Base-by-base conservation (phyloP, 2,797 vertebrate genomes). In the Adelosebastes latens region DNA sequence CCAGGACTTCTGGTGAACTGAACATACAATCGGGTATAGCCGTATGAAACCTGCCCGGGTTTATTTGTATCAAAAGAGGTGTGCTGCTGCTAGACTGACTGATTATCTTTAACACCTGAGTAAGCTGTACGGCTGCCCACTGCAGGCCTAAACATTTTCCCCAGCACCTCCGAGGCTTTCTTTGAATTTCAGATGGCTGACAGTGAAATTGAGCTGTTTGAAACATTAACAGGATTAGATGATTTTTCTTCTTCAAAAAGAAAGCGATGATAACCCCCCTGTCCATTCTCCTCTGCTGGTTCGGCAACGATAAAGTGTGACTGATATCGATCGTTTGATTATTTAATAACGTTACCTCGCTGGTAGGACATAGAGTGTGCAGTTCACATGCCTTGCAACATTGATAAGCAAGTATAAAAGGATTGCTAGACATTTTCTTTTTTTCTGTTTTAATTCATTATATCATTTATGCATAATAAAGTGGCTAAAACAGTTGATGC, bases 191-290 rank as follows among this genome's bases (percentile, higher is more conserved):
- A 78, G 32, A 60, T 60, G 72, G 69, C 87, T 75, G 76, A 76
- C 55, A 24, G 78, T 72, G 83, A 89, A 92, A 89, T 84, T 83
- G 77, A 89, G 84, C 79, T 5, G 77, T 90, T 92, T 90, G 82
- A 87, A 90, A 80, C 67, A 71, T 79, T 79, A 87, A 92, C 72
- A 66, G 73, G 84, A 85, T 90, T 79, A 72, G 60, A 61, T 46
- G 12, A 49, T 61, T 72, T 79, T 75, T 72, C 11, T 75, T 74
- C 32, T 79, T 58, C 24, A 67, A 61, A 75, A 27, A 49, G 10
- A 84, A 55, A 49, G 42, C 27, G 4, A 5, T 62, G 60, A 82
- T 72, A 75, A 25, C 59, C 59, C n/a, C n/a, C 58, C 4, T 16
- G 36, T 64, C 32, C n/a, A n/a, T 65, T 74, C 78, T 72, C 49